Percentiles rank a stretch among this genome's conserved stretches.
Conservation (phyloP, 2,888 invertebrate species). For the Furcula furcula region DNA sequence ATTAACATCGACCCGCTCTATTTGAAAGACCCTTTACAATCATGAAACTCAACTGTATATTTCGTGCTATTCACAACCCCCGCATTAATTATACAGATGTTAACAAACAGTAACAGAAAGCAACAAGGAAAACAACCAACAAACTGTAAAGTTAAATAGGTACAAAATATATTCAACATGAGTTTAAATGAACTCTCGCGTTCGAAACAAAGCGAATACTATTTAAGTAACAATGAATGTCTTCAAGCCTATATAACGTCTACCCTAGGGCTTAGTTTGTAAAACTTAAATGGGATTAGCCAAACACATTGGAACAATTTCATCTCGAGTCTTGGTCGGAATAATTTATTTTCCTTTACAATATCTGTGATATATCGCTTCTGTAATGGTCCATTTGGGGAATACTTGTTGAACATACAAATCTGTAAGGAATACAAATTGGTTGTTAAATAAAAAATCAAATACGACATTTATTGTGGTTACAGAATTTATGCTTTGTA, state of each 20-base stretch:
- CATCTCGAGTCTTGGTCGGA: constrained; percentile 10
- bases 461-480: not conserved
- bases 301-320: constrained; percentile 27
- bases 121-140: no score
- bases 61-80: no score
- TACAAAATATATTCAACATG: not conserved
- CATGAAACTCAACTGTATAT: no score
- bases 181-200: not conserved
- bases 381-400: constrained; percentile 20
- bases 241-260: constrained; percentile 18
- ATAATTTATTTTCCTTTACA: constrained; percentile 16
- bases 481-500: not conserved
- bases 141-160: no score
- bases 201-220: not conserved
- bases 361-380: constrained; percentile 19
- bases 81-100: no score
- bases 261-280: constrained; percentile 25
- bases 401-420: constrained; percentile 14
- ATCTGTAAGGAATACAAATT: constrained; percentile 8
- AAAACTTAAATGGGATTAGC: constrained; percentile 28
- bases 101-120: no score
- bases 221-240: constrained; percentile 16
- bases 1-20: no score
- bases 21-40: no score
- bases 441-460: constrained; percentile 6